These are phyloP conservation scores for Anoplophora glabripennis DNA, from an alignment of 1,140 invertebrate genomes.

Conservation along the genomic window DNA sequence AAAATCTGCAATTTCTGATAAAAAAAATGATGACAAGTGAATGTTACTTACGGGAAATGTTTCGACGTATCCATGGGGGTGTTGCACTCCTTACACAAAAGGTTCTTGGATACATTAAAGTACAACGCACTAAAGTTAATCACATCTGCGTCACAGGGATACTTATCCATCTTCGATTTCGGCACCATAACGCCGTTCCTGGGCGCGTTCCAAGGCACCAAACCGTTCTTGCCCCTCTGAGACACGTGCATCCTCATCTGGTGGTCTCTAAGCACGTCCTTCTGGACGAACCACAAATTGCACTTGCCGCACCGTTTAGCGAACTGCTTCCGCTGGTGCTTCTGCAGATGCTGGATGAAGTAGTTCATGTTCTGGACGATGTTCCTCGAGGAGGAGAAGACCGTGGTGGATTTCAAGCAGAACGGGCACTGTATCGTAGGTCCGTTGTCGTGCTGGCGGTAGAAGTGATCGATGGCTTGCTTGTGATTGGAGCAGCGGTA, in stretches of 20 bases:
- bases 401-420: slow-evolving; percentile 62
- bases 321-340: slow-evolving; percentile 57
- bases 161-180: slow-evolving; percentile 52
- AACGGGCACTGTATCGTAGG: slow-evolving; percentile 68
- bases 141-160: slow-evolving; percentile 34
- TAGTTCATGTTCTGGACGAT: slow-evolving; percentile 53
- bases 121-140: slow-evolving; percentile 36
- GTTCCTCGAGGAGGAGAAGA: slow-evolving; percentile 48
- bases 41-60: slow-evolving; percentile 66
- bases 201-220: slow-evolving; percentile 47
- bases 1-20: too few species aligned
- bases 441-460: slow-evolving; percentile 59
- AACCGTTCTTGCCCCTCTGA: slow-evolving; percentile 43
- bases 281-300: slow-evolving; percentile 69
- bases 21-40: too few species aligned
- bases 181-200: slow-evolving; percentile 50
- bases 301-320: slow-evolving; percentile 66
- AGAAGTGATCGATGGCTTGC: slow-evolving; percentile 70
- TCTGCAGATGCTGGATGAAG: slow-evolving; percentile 48
- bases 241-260: slow-evolving; percentile 40
- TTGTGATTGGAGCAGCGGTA: slow-evolving; percentile 75
- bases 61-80: slow-evolving; percentile 60
- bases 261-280: slow-evolving; percentile 47
- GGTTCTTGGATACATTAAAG: slow-evolving; percentile 51
- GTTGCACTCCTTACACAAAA: slow-evolving; percentile 68